Evolutionary conservation across 2,888 invertebrate species (phyloP).

Genomic region (Monopis laevigella): DNA sequence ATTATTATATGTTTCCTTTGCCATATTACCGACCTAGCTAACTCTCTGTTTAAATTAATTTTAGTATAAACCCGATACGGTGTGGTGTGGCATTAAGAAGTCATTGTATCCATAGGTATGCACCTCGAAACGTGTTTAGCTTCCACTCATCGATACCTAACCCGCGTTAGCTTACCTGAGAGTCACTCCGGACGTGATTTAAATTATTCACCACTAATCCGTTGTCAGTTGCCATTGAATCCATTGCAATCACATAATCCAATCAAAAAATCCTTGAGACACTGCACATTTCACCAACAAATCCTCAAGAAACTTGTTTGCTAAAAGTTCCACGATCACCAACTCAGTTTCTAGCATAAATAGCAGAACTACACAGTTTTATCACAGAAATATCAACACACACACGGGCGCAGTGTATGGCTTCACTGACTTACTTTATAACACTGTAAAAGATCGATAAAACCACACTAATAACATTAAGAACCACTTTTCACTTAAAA

Average conservation of each 20-base stretch:
- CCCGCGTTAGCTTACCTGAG: conserved; percentile 48
- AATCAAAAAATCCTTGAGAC: neutral
- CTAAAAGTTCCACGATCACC: no score
- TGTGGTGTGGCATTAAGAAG: conserved; percentile 35
- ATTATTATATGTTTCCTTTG: no score
- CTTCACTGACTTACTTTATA: conserved; percentile 41
- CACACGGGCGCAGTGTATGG: conserved; percentile 34
- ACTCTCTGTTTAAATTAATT: no score
- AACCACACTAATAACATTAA: conserved; percentile 42
- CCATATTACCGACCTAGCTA: no score
- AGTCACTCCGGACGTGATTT: conserved; percentile 60
- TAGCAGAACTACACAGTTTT: no score
- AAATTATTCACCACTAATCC: conserved; percentile 61
- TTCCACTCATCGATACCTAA: conserved; percentile 38
- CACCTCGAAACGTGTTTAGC: conserved; percentile 54
- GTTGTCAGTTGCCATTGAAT: conserved; percentile 57
- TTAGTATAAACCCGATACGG: no score
- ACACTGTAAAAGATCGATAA: conserved; percentile 35
- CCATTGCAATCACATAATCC: conserved; percentile 33
- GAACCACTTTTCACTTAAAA: conserved; percentile 26
- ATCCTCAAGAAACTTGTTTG: conserved; percentile 5
- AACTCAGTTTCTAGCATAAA: no score
- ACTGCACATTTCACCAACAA: conserved; percentile 32
- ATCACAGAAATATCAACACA: conserved; percentile 25
- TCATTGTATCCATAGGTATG: conserved; percentile 58